phyloP scores from a whole-genome alignment of 92 coral and sea anemone species.

The Paramuricea clavata region DNA sequence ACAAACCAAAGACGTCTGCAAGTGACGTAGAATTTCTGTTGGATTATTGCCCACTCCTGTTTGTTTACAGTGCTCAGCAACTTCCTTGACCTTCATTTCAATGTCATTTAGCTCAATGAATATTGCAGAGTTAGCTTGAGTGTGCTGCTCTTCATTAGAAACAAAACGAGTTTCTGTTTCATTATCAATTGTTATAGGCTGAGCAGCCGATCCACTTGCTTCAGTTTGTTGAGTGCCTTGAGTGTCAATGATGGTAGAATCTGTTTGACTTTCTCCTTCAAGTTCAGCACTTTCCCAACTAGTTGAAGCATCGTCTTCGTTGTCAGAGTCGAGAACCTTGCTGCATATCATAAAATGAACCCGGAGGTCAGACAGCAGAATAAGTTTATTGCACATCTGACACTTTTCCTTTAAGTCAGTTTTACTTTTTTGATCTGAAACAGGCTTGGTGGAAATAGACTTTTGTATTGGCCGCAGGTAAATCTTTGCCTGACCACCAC shows the following conservation, averaged over 20 bases:
- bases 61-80: no score
- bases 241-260: background rate
- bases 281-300: background rate
- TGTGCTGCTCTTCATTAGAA: no score
- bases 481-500: conserved; percentile 50
- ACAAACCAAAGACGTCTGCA: background rate
- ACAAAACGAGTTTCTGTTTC: no score
- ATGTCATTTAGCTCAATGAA: no score
- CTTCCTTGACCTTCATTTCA: no score
- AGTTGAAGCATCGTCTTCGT: background rate
- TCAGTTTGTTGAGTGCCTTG: no score
- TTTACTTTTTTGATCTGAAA: conserved; percentile 43
- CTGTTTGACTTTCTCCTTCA: background rate
- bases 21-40: background rate
- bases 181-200: no score
- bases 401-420: conserved; percentile 65
- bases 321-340: background rate
- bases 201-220: no score
- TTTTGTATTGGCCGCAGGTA: conserved; percentile 66
- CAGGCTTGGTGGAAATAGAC: conserved; percentile 53
- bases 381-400: conserved; percentile 42
- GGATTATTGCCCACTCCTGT: background rate
- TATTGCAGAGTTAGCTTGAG: no score
- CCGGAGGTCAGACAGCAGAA: conserved; percentile 58
- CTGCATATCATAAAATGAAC: conserved; percentile 44